Base-by-base conservation (phyloP, 2,113 vertebrate genomes). In the Colinus virginianus region DNA sequence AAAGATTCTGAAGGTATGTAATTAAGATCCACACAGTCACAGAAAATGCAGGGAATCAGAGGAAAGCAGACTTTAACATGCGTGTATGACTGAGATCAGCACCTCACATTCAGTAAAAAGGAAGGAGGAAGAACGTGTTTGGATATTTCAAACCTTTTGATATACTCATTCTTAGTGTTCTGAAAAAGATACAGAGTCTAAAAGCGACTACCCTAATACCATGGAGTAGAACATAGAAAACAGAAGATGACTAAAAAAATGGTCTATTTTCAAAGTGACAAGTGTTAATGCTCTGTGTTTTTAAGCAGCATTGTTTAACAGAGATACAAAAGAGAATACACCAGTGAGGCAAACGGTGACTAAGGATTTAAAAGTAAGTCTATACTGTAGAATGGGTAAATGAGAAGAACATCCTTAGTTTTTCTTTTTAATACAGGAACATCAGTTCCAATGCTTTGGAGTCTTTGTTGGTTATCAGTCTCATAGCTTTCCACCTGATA, bases 81-180 rank as follows among this genome's bases (percentile, higher is more conserved):
- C 6, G 21, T 10, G 8, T 30, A 17, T 7, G 38, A 53, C 7
- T 0, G 0, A 58, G 43, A 84, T 34, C 6, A 87, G 20, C 11
- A 58, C 11, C 18, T 5, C 9, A 9, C 8, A 34, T 36, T 53
- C 49, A 15, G 13, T n/a, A 61, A 1, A 1, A 66, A 80, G 11
- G 21, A 67, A 74, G 17, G 25, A 48, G 25, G 32, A 89, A 78
- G 17, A 76, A 30, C 30, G 64, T 55, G 6, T 13, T 36, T 48
- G 17, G 34, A 5, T 56, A 66, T 62, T 90, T 89, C n/a, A 69
- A 49, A 87, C 61, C 22, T 71, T 63, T 23, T 26, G 15, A 69
- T 43, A 58, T 3, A 15, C 45, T 56, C 0, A 26, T 43, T 84
- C 78, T 78, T 48, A 34, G 84, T 26, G 16, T 68, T 81, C 56